Base-by-base conservation (phyloP, 1,140 invertebrate genomes). In the Pseudomyrmex dendroicus region DNA sequence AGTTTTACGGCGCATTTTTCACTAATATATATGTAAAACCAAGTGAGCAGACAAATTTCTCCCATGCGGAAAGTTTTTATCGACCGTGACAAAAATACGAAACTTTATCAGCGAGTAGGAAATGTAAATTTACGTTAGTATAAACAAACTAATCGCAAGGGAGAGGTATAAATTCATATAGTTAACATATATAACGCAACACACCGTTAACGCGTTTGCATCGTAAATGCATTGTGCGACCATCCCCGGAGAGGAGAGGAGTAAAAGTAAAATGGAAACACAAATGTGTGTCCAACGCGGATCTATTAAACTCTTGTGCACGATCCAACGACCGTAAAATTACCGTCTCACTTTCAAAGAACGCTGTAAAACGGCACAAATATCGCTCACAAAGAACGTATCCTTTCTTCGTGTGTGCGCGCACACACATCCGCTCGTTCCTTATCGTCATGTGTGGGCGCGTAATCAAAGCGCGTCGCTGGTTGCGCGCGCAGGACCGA, bases 401-500 rank as follows among this genome's bases (percentile, higher is more conserved):
- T 35, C 5, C 5, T 35, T 50, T 12, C n/a, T 17, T 12, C 15
- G 1, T 25, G 25, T 15, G 35, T 17, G 17, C 17, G n/a, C 17
- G 10, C 17, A 46, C 50, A 12, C 4, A 12, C 4, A 10, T 57
- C 35, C 48, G 13, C n/a, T 22, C 13, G 22, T 20, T 54, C 25
- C n/a, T 70, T 56, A 64, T 59, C 61, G 20, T 25, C 50, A 35
- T 5, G 35, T 5, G 35, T 35, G 35, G 17, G 9, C 2, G 61
- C 13, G 13, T 59, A 66, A 83, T 64, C 62, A 66, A 1, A 20
- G 50, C 20, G 8, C 84, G 84, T 82, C 76, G 74, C 83, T 80
- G 73, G 77, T 66, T 35, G 7, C 35, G 35, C 35, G 84, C 64
- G 77, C 59, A 88, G 86, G 91, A 89, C 88, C 90, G 90, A 91